Evolutionary conservation across 2,797 vertebrate genomes (phyloP).

Genomic region (Microctenopoma stevenorrisi): DNA sequence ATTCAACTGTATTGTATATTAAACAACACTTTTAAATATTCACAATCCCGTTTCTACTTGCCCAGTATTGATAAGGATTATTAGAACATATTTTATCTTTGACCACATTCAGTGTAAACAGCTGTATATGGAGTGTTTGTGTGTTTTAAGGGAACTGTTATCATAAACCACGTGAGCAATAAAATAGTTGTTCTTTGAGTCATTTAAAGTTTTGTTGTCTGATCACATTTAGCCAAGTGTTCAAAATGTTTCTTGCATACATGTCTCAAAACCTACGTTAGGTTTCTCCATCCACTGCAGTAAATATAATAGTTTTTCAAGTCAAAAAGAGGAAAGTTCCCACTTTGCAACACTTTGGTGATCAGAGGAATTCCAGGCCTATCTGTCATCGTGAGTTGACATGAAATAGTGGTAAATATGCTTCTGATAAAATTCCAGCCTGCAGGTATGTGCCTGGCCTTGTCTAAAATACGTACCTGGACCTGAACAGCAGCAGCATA

Average conservation of each 20-base stretch:
- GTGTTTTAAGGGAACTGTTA: slow-evolving; percentile 34
- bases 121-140: slow-evolving; percentile 17
- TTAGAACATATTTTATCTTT: slow-evolving; percentile 21
- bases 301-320: slow-evolving; percentile 53
- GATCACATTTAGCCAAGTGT: not conserved
- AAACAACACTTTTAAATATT: slow-evolving; percentile 15
- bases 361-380: slow-evolving; percentile 82
- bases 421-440: slow-evolving; percentile 82
- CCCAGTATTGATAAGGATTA: slow-evolving; percentile 9
- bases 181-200: slow-evolving; percentile 25
- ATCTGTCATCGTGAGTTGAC: slow-evolving; percentile 79
- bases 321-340: slow-evolving; percentile 25
- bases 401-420: slow-evolving; percentile 81
- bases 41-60: slow-evolving; percentile 1
- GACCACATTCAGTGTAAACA: slow-evolving; percentile 21
- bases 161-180: slow-evolving; percentile 45
- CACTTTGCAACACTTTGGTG: slow-evolving; percentile 70
- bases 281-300: slow-evolving; percentile 37
- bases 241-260: not conserved
- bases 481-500: slow-evolving; percentile 41
- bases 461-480: slow-evolving; percentile 69
- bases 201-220: not conserved
- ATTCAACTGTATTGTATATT: slow-evolving; percentile 20
- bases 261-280: slow-evolving; percentile 12
- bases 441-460: slow-evolving; percentile 80